Evolutionary conservation across 2,888 invertebrate genomes (phyloP), one percentile per base, ranked within the genome.

Genomic region (Nephrocerus scutellatus): DNA sequence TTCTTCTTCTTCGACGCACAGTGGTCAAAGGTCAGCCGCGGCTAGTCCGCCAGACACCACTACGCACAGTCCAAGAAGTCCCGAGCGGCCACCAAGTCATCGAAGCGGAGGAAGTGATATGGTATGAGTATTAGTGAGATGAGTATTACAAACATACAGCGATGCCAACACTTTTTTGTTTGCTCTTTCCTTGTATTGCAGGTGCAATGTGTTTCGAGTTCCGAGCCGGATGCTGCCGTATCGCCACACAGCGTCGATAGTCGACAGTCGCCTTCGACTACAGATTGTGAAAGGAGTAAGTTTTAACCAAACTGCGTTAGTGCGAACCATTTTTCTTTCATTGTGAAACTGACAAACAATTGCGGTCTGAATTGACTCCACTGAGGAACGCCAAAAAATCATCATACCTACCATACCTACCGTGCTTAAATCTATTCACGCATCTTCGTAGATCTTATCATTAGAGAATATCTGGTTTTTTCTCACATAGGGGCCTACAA

Each of bases 171-270:
- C 18, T 9, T 21, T 13, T 29, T 20, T 28, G 23, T 26, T 36
- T 16, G 12, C 8, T 22, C n/a, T 14, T 43, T 39, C 13, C 33
- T 36, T 25, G 26, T 80, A 80, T 80, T 82, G 6, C 80, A 87
- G 87, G 88, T 88, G 19, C 88, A 88, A 62, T 88, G 86, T 62
- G 83, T 88, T 46, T 87, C 88, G 21, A 87, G 87, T 59, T 87
- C 87, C 53, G 87, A 87, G 59, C 85, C 82, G 20, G 86, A 86
- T 57, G 74, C 76, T 2, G 75, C 74, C 6, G 76, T 77, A 15
- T 68, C 66, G 2, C 66, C 69, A 3, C 57, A 60, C 40, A 62
- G 61, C 39, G 54, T 50, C 8, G 69, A 69, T 31, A 67, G 62
- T 40, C 59, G 62, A 4, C 66, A 67, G 34, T 68, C 67, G 21